Percentiles rank a stretch among this genome's conserved stretches.
Conservation (phyloP, 2,113 vertebrate genomes). For the Strigops habroptila region DNA sequence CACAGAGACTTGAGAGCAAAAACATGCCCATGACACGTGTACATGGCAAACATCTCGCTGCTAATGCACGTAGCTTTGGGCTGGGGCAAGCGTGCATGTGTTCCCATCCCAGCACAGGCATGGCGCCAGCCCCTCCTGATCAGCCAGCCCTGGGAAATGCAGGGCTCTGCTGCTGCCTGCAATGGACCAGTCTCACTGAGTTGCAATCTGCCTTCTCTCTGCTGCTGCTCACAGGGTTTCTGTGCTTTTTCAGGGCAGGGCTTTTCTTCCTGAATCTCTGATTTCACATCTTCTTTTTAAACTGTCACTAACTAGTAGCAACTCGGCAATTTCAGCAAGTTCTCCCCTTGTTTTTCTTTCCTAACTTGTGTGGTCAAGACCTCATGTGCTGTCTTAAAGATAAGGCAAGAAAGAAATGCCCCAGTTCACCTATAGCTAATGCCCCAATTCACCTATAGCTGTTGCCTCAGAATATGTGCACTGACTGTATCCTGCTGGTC, state of each 20-base stretch:
- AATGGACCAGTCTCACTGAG: background rate
- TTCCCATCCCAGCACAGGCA: rapidly evolving
- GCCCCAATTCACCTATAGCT: background rate
- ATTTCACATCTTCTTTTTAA: background rate
- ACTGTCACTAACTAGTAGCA: background rate
- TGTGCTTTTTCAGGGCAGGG: background rate
- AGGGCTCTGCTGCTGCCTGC: background rate
- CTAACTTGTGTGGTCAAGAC: background rate
- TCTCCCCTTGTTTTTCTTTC: background rate
- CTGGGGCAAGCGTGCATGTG: background rate
- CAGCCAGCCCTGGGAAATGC: background rate
- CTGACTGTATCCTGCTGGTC: background rate
- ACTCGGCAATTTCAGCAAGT: background rate
- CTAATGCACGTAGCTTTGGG: background rate
- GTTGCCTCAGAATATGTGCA: background rate
- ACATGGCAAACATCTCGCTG: rapidly evolving
- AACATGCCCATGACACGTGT: rapidly evolving
- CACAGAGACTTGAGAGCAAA: background rate
- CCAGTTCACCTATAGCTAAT: background rate
- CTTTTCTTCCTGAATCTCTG: background rate
- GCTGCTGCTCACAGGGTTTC: background rate
- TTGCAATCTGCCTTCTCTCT: background rate
- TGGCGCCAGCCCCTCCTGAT: rapidly evolving
- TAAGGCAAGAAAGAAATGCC: background rate
- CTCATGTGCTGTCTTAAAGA: background rate